Base-by-base conservation (phyloP, 1,140 invertebrate species). In the Ostrea denselamellosa region DNA sequence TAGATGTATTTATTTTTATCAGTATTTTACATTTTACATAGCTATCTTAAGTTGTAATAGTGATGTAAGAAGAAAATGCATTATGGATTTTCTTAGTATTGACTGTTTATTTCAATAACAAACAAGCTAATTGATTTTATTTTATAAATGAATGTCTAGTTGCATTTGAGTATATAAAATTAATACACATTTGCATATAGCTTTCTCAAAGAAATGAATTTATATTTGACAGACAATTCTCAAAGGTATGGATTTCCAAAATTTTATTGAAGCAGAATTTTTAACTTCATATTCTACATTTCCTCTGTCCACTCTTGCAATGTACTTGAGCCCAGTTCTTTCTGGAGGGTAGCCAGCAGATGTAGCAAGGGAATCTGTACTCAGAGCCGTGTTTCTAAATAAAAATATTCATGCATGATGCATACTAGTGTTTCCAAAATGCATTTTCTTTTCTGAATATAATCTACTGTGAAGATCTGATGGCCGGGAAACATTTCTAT, bases 61-160 rank as follows among this genome's bases (percentile, higher is more conserved):
- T 77, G 25, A 3, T 77, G 22, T 34, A 62, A 77, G 28, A 77
- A 77, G 68, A 25, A 77, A 77, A 77, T 77, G 68, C 68, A 77
- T 77, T 77, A 34, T 77, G 68, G 68, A 77, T 77, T 71, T 28
- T 14, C 14, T 14, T 34, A 77, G 10, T 34, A n/a, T 17, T 62
- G 5, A 19, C 56, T 62, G 56, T 62, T 62, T 19, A 62, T 7
- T 19, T 10, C 17, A 19, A 2, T 44, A 44, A 62, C 0, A n/a
- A 62, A 62, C 14, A 19, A 62, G 17, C 56, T 14, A n/a, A 62
- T 5, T 44, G 34, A 44, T 44, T 44, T 44, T 1, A 44, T 44
- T 44, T 44, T 44, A 44, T 44, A 44, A 44, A 44, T 5, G 34
- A n/a, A n/a, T 44, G 34, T 44, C 2, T 44, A 44, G 34, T 44